phyloP scores from a whole-genome alignment of 2,113 vertebrate genomes.

The Epinephelus cyanopodus region DNA sequence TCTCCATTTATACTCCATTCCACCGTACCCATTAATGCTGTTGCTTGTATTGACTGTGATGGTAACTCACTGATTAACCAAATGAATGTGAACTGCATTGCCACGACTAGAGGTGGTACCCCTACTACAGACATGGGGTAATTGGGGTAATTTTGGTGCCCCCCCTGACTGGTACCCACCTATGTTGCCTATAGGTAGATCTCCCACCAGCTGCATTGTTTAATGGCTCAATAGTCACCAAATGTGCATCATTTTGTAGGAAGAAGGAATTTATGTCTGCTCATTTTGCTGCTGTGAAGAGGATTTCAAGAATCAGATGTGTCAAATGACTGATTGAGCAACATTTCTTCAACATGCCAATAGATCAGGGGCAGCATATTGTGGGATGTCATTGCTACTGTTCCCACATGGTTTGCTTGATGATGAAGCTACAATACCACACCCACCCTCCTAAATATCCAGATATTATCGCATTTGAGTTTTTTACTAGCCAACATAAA shows the following conservation, averaged over 20 bases:
- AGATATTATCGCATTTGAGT: slow-evolving; percentile 65
- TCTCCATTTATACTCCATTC: no score
- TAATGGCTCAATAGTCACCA: background rate
- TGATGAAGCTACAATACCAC: slow-evolving; percentile 5
- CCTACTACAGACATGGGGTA: no score
- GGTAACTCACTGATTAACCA: no score
- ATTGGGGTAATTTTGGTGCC: no score
- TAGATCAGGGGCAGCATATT: background rate
- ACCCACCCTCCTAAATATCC: slow-evolving; percentile 40
- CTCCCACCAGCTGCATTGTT: background rate
- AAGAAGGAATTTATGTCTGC: background rate
- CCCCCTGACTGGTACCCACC: no score
- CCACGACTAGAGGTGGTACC: no score
- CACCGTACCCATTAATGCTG: no score
- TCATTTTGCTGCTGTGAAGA: slow-evolving; percentile 9
- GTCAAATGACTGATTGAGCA: background rate
- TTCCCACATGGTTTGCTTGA: slow-evolving; percentile 35
- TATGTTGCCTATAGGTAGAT: no score
- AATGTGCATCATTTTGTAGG: background rate
- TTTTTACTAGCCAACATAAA: slow-evolving; percentile 74
- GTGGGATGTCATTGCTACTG: background rate
- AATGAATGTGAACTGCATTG: no score
- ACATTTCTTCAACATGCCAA: background rate
- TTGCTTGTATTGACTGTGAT: no score
- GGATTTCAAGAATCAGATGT: slow-evolving; percentile 4